A percentile compares a stretch with the other conserved stretches of the same genome.
These are phyloP conservation scores for Podarcis muralis DNA, from an alignment of 2,113 vertebrate genomes.

Conservation along the genomic window DNA sequence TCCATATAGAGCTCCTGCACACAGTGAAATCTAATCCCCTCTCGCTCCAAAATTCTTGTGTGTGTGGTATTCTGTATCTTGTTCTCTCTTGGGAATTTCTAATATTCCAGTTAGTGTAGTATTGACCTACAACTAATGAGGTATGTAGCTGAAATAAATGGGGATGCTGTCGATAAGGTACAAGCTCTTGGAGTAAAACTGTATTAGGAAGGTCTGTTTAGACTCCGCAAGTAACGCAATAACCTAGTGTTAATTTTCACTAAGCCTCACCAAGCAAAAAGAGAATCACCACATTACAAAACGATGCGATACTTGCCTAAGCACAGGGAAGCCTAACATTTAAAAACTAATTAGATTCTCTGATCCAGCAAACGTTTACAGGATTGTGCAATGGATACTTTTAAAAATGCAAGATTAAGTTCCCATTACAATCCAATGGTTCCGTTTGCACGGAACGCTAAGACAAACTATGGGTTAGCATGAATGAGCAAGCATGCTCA, in stretches of 20 bases:
- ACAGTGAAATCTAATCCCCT: background rate
- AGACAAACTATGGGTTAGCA: too few relatives aligned
- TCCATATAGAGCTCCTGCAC: background rate
- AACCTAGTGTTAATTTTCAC: conserved; percentile 50
- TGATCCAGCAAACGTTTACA: background rate
- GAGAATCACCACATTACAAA: background rate
- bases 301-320: background rate
- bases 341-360: background rate
- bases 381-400: background rate
- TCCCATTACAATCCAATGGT: background rate
- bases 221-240: conserved; percentile 36
- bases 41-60: background rate
- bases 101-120: fast-evolving
- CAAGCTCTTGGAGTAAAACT: conserved; percentile 46
- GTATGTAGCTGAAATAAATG: conserved; percentile 35
- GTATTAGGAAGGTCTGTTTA: conserved; percentile 59
- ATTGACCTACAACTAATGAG: conserved; percentile 1
- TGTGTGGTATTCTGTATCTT: background rate
- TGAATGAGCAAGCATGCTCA: too few relatives aligned
- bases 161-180: conserved; percentile 40
- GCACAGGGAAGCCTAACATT: background rate
- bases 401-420: background rate
- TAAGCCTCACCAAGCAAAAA: conserved; percentile 52
- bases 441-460: too few relatives aligned
- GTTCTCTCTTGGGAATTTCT: background rate